A percentile compares a stretch with the other conserved stretches of the same genome.
phyloP scores from a whole-genome alignment of 2,797 vertebrate species.

The Lacerta viridis region DNA sequence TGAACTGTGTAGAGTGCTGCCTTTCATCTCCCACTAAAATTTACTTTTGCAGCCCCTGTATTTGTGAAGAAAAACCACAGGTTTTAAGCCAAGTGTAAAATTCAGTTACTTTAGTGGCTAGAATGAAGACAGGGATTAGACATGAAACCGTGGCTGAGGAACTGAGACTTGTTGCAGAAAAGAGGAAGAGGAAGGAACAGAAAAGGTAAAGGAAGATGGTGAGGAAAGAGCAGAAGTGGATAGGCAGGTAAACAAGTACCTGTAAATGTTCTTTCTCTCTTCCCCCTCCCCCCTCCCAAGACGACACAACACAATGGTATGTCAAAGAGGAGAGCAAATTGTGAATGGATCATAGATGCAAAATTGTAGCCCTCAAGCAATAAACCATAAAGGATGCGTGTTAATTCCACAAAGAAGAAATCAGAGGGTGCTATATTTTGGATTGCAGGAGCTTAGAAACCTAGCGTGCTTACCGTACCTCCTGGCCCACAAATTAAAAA shows the following conservation, averaged over 20 bases:
- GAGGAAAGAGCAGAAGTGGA: constrained; percentile 4
- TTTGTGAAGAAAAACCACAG: constrained; percentile 12
- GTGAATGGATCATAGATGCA: not conserved
- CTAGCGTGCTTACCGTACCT: not conserved
- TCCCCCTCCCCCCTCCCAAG: not conserved
- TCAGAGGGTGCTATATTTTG: not conserved
- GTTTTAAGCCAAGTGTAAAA: constrained; percentile 23
- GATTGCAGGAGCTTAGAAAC: not conserved
- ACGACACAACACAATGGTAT: not conserved
- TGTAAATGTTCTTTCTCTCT: not conserved
- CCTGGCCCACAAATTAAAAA: not conserved
- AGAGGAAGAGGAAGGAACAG: constrained; percentile 24
- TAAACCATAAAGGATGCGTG: not conserved
- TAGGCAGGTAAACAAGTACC: not conserved
- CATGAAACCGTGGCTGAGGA: not conserved
- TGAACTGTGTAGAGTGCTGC: not conserved
- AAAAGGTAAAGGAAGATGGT: constrained; percentile 13
- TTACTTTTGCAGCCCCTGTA: constrained; percentile 16
- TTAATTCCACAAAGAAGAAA: accelerated
- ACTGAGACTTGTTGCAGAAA: not conserved
- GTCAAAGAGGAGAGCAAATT: not conserved
- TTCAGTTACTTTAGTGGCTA: constrained; percentile 27
- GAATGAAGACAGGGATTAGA: constrained; percentile 25
- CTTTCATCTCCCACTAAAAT: constrained; percentile 19
- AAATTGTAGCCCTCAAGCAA: constrained; percentile 17